Conservation (phyloP, 2,888 invertebrate species). For the Saturnia pavonia region DNA sequence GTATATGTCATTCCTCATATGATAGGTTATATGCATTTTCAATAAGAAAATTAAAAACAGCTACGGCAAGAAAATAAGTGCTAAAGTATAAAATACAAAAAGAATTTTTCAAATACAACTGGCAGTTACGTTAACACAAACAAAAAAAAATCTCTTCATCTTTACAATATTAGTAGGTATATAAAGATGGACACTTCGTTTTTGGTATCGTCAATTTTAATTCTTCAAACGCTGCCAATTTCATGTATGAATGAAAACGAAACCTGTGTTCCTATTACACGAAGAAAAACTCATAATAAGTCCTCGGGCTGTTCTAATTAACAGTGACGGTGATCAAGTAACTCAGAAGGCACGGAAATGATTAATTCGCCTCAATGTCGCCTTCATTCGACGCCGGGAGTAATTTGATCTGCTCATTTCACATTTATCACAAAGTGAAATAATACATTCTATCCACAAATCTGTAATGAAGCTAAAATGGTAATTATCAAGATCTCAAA, state of each 20-base stretch:
- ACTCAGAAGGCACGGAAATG: slow-evolving; percentile 8
- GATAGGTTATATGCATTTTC: too few species aligned
- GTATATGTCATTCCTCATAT: too few species aligned
- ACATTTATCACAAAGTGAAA: not conserved
- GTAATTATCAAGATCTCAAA: not conserved
- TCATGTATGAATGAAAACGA: not conserved
- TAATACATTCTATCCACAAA: not conserved
- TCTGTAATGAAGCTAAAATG: not conserved
- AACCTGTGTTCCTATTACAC: not conserved
- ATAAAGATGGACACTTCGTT: too few species aligned
- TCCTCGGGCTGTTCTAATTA: not conserved
- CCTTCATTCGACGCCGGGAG: not conserved
- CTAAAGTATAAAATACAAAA: too few species aligned
- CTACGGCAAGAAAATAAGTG: too few species aligned
- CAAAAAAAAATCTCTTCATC: too few species aligned
- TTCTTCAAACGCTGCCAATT: too few species aligned
- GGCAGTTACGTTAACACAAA: too few species aligned
- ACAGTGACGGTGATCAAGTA: slow-evolving; percentile 1
- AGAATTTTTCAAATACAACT: too few species aligned
- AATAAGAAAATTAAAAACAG: too few species aligned
- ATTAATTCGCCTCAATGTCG: slow-evolving; percentile 9
- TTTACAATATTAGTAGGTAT: too few species aligned
- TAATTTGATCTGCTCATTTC: not conserved
- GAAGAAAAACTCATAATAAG: not conserved
- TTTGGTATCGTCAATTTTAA: too few species aligned